Base-by-base conservation (phyloP, 2,888 invertebrate genomes). In the Amphipoea lucens region DNA sequence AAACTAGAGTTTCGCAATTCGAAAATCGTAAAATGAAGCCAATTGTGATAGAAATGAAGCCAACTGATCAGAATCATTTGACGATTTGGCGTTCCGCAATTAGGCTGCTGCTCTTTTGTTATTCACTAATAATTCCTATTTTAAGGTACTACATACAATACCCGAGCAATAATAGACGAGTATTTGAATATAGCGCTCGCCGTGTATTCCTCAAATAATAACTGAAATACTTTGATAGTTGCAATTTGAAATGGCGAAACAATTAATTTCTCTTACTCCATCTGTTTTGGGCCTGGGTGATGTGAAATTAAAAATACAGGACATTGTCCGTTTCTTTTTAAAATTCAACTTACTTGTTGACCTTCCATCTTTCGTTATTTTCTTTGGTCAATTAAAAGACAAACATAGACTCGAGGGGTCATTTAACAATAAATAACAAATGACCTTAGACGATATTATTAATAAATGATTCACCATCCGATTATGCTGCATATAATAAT, bases 401-500 rank as follows among this genome's bases (percentile, higher is more conserved):
- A 62, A 42, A 77, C 23, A 23, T 51, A 51, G 80, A 36, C 23
- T 20, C 7, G 2, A 60, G 23, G n/a, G 81, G 75, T 66, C 79
- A 74, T 11, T 36, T 48, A 11, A 12, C 29, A 68, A 51, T 83
- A 65, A 42, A 36, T 40, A 48, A 57, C 11, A 51, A 76, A 69
- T 36, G 78, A 78, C 48, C 57, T 65, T 42, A 51, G 9, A n/a
- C 23, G 20, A 51, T 60, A 60, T 69, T 63, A 42, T n/a, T 62
- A 84, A 54, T 45, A n/a, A 54, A 60, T 81, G 84, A 78, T 45
- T 81, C 69, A 51, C 14, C 45, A 3, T 36, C 3, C 14, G 79
- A 40, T 45, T 54, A 71, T 66, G 12, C n/a, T 17, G 23, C 17
- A 29, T 45, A 74, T 54, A 72, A 67, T 60, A 65, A 63, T 82